Percentiles rank a stretch among this genome's conserved stretches.
These are phyloP conservation scores for Spinus pinus DNA, from an alignment of 2,797 vertebrate genomes.

Conservation along the genomic window DNA sequence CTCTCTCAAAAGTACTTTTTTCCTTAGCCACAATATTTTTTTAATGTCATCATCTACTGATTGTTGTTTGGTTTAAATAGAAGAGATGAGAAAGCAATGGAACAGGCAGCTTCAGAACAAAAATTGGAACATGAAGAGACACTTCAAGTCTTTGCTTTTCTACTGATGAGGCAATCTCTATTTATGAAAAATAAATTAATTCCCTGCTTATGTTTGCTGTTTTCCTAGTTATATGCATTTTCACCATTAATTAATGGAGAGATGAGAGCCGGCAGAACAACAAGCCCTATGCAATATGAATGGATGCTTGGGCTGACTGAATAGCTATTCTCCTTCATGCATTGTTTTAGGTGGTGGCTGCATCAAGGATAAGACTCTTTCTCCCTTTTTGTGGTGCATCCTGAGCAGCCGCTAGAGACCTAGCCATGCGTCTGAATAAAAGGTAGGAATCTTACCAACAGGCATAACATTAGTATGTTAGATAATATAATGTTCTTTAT, in stretches of 20 bases:
- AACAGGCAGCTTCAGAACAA: constrained; percentile 69
- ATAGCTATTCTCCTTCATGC: constrained; percentile 54
- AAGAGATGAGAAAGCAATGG: constrained; percentile 43
- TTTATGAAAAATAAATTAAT: constrained; percentile 63
- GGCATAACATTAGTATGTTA: background rate
- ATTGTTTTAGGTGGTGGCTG: constrained; percentile 59
- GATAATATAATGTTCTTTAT: background rate
- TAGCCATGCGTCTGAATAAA: background rate
- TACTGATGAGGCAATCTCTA: constrained; percentile 41
- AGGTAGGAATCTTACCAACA: background rate
- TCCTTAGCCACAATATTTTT: constrained; percentile 64
- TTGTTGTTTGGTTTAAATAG: constrained; percentile 70
- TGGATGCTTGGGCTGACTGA: constrained; percentile 37
- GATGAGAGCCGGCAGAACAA: constrained; percentile 52
- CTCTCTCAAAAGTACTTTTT: constrained; percentile 70
- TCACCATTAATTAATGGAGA: constrained; percentile 78
- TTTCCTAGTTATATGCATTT: constrained; percentile 70
- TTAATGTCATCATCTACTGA: constrained; percentile 70
- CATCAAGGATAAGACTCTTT: constrained; percentile 42
- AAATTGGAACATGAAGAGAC: constrained; percentile 69
- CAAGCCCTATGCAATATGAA: constrained; percentile 45
- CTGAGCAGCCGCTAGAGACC: background rate
- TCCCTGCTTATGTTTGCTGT: constrained; percentile 53
- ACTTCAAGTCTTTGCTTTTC: constrained; percentile 62
- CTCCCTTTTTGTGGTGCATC: constrained; percentile 9